These are phyloP conservation scores for Leucophora obtusa DNA, from an alignment of 2,888 invertebrate genomes.

Conservation along the genomic window DNA sequence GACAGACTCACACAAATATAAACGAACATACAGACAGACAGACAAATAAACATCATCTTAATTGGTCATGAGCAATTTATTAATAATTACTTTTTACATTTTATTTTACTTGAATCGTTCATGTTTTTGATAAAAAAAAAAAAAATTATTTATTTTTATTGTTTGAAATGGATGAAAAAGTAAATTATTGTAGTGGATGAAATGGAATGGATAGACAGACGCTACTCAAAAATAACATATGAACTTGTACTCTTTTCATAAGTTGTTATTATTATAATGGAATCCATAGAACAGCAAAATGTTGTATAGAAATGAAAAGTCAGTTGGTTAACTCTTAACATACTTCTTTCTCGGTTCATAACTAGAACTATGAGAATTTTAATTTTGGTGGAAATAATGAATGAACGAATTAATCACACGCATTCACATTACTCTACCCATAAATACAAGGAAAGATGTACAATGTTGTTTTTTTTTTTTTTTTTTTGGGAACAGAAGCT, in stretches of 20 bases:
- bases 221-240: constrained; percentile 1
- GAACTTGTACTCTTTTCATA: constrained; percentile 16
- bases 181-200: constrained; percentile 25
- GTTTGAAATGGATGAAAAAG: constrained; percentile 5
- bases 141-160: constrained; percentile 3
- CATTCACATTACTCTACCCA: constrained; percentile 58
- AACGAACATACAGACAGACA: constrained; percentile 16
- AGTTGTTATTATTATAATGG: not conserved
- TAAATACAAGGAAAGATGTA: constrained; percentile 26
- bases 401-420: constrained; percentile 61
- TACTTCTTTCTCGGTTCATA: not conserved
- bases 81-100: constrained; percentile 64
- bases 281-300: constrained; percentile 8
- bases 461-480: not conserved
- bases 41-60: constrained; percentile 62
- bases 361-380: constrained; percentile 53
- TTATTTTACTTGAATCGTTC: constrained; percentile 58
- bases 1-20: constrained; percentile 1
- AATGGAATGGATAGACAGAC: not conserved
- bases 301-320: constrained; percentile 43
- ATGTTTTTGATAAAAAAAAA: constrained; percentile 51
- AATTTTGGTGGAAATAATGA: constrained; percentile 39
- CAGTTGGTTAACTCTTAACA: constrained; percentile 58
- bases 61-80: constrained; percentile 65
- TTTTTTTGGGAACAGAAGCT: constrained; percentile 20